These are phyloP conservation scores for Tricholauxania praeusta DNA, from an alignment of 2,888 invertebrate species.

Conservation along the genomic window DNA sequence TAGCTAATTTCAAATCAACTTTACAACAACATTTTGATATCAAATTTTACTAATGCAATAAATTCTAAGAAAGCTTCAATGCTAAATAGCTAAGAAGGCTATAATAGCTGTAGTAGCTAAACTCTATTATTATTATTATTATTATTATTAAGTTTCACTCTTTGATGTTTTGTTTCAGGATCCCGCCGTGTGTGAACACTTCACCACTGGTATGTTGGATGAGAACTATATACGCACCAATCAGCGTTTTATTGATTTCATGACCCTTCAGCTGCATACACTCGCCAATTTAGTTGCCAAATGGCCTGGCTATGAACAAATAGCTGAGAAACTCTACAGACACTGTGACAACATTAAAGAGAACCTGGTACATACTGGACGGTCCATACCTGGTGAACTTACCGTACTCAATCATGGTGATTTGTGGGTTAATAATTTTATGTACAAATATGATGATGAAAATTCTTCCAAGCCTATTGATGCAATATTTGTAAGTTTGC, in stretches of 20 bases:
- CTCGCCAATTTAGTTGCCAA: slow-evolving; percentile 65
- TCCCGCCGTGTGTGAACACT: slow-evolving; percentile 56
- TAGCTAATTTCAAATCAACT: no score
- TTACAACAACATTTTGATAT: no score
- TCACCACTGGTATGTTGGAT: slow-evolving; percentile 62
- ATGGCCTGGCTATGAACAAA: slow-evolving; percentile 68
- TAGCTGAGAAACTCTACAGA: slow-evolving; percentile 65
- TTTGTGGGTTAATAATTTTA: slow-evolving; percentile 71
- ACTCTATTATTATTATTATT: no score
- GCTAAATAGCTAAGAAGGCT: no score
- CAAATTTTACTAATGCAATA: no score
- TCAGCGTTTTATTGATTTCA: slow-evolving; percentile 60
- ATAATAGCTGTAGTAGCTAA: no score
- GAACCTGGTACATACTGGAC: slow-evolving; percentile 61
- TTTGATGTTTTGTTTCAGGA: slow-evolving; percentile 49
- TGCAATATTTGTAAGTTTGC: slow-evolving; percentile 66
- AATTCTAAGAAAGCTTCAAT: no score
- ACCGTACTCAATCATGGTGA: slow-evolving; percentile 71
- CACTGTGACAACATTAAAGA: slow-evolving; percentile 61
- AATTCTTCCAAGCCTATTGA: slow-evolving; percentile 64
- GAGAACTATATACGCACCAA: slow-evolving; percentile 61
- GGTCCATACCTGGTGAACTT: slow-evolving; percentile 58
- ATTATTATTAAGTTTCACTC: no score
- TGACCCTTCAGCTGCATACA: slow-evolving; percentile 58
- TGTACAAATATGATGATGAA: slow-evolving; percentile 68